Conservation (phyloP, 1,140 invertebrate genomes). For the Penaeus indicus region DNA sequence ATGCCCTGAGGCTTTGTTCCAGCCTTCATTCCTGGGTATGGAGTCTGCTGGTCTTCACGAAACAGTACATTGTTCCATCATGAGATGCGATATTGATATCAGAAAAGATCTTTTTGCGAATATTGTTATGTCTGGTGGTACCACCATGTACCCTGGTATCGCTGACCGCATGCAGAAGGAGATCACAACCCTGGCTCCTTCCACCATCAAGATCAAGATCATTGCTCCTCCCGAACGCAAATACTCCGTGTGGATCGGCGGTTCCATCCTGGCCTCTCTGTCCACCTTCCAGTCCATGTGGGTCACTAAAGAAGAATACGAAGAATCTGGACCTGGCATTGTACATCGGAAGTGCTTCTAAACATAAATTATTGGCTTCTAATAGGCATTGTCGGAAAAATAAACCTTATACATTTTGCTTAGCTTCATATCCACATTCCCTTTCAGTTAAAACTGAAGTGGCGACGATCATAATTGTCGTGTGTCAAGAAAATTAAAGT, state of each 20-base stretch:
- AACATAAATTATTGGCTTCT: neutral
- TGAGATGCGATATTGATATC: too few relatives aligned
- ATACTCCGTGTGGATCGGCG: constrained; percentile 62
- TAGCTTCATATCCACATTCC: too few relatives aligned
- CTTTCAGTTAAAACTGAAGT: too few relatives aligned
- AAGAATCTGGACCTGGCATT: constrained; percentile 68
- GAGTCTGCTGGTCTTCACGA: too few relatives aligned
- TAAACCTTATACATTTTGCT: too few relatives aligned
- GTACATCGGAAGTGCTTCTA: constrained; percentile 6
- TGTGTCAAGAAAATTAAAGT: too few relatives aligned
- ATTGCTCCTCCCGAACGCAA: constrained; percentile 72
- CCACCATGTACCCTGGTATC: constrained; percentile 77
- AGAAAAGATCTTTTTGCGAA: constrained; percentile 75
- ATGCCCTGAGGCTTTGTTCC: constrained; percentile 69
- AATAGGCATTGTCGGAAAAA: too few relatives aligned
- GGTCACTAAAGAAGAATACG: constrained; percentile 78
- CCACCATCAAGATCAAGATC: constrained; percentile 87
- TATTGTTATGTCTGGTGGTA: constrained; percentile 85
- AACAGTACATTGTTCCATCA: too few relatives aligned
- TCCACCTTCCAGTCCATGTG: constrained; percentile 94
- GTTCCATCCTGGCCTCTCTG: constrained; percentile 81
- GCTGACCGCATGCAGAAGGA: constrained; percentile 77
- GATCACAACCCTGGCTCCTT: constrained; percentile 87
- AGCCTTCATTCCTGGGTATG: too few relatives aligned
- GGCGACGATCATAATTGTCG: too few relatives aligned